Evolutionary conservation across 1,140 invertebrate genomes (phyloP), one percentile per base, ranked within the genome.

Genomic region (Hesperophylax magnus): DNA sequence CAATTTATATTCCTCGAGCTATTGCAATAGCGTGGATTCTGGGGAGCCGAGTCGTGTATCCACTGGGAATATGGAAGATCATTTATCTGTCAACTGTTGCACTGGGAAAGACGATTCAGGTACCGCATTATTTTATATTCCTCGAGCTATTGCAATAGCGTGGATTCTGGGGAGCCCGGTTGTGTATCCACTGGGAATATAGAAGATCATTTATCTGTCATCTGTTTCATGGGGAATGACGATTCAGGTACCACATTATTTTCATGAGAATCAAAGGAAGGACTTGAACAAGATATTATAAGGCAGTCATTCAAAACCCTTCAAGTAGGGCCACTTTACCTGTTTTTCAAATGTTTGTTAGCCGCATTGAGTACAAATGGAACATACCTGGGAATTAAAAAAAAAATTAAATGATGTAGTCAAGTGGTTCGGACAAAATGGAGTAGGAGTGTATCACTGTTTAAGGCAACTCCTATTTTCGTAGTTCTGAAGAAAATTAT

Each of bases 101-200:
- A 71, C 89, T 8, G 86, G 87, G 78, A 87, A 88, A 81, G 88
- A 88, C 67, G 89, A 90, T 85, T 90, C 89, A n/a, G n/a, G n/a
- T n/a, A n/a, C n/a, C n/a, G n/a, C n/a, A n/a, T n/a, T n/a, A n/a
- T n/a, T 65, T 20, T 63, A 22, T 31, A 34, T 63, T 31, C 80
- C 2, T 85, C 81, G 31, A 84, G 84, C 69, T 86, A 82, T 54
- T 75, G 78, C 24, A 85, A 85, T 24, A 54, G 85, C 0, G 72
- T 81, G 6, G 84, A 83, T 63, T 24, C 83, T 0, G 86, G 87
- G 11, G 85, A 82, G 6, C 86, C 86, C 0, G 72, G 20, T 77
- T 86, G 88, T 84, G 58, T 85, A 87, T 47, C 87, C 87, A 1
- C 79, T 79, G 0, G 53, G 86, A 75, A 87, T 84, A 56, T 47